Percentiles rank a stretch among this genome's conserved stretches.
phyloP scores from a whole-genome alignment of 2,888 invertebrate genomes.

The Sylvicola cinctus region DNA sequence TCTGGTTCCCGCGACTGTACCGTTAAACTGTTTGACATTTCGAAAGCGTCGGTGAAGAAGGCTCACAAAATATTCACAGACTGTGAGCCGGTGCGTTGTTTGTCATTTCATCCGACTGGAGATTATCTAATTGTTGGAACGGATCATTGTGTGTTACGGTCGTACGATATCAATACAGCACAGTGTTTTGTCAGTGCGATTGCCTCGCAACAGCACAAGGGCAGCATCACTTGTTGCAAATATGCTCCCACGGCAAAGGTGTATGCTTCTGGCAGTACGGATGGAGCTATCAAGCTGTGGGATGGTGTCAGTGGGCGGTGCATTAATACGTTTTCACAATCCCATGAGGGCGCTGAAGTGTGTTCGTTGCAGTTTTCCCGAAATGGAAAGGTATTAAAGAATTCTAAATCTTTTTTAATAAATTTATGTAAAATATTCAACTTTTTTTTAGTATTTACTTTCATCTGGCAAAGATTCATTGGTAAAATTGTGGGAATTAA shows the following conservation, averaged over 20 bases:
- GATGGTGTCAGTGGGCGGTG: conserved; percentile 87
- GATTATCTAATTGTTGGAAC: conserved; percentile 89
- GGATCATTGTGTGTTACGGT: conserved; percentile 67
- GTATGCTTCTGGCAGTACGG: conserved; percentile 71
- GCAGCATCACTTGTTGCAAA: conserved; percentile 54
- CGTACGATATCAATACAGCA: conserved; percentile 88
- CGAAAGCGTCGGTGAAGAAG: conserved; percentile 95
- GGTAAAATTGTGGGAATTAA: conserved; percentile 95
- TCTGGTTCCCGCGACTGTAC: conserved; percentile 90
- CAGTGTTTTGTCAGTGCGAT: conserved; percentile 90
- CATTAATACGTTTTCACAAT: conserved; percentile 79
- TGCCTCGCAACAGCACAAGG: conserved; percentile 66
- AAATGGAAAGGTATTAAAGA: conserved; percentile 66
- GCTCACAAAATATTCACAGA: conserved; percentile 88
- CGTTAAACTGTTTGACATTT: conserved; percentile 92
- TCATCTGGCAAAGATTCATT: conserved; percentile 93
- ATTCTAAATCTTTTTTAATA: conserved; percentile 3
- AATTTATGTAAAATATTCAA: background rate
- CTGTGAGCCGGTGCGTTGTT: conserved; percentile 70
- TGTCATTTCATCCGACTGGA: conserved; percentile 90
- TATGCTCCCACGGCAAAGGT: conserved; percentile 27
- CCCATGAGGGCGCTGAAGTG: conserved; percentile 87
- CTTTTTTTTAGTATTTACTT: conserved; percentile 55
- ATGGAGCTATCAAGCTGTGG: conserved; percentile 91
- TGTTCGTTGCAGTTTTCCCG: conserved; percentile 85